These are phyloP conservation scores for Drosophila pegasa DNA, from an alignment of 2,888 invertebrate species.

Conservation along the genomic window DNA sequence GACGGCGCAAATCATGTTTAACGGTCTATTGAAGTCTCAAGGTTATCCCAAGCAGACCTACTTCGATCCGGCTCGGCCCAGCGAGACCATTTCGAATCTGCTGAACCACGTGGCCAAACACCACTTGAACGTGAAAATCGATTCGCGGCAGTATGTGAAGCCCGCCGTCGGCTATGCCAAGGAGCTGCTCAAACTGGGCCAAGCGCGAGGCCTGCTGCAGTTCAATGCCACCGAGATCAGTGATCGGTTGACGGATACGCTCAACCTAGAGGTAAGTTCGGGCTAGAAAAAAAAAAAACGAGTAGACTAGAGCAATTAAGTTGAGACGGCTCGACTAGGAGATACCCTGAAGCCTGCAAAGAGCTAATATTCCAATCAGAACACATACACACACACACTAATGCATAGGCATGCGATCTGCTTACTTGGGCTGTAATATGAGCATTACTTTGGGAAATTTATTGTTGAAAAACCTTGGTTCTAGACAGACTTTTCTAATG, in stretches of 20 bases:
- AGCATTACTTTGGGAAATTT: no score
- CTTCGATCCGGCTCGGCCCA: constrained; percentile 89
- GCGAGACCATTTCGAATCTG: constrained; percentile 89
- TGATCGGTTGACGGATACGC: constrained; percentile 90
- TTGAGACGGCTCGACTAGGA: no score
- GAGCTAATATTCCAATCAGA: no score
- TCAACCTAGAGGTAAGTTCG: constrained; percentile 89
- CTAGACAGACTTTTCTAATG: no score
- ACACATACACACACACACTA: no score
- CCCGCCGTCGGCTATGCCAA: constrained; percentile 90
- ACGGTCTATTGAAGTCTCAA: constrained; percentile 90
- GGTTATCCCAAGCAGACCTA: constrained; percentile 90
- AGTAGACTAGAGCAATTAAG: no score
- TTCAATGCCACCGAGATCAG: constrained; percentile 90
- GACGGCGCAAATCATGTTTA: constrained; percentile 89
- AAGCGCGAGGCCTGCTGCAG: constrained; percentile 88
- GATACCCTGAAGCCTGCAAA: no score
- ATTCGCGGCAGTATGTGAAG: constrained; percentile 90
- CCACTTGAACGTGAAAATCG: constrained; percentile 89
- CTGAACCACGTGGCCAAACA: constrained; percentile 89
- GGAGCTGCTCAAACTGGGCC: constrained; percentile 90
- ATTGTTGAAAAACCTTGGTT: no score
- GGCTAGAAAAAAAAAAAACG: no score
- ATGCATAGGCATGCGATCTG: no score
- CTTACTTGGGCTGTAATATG: no score